Conservation (phyloP, 2,797 vertebrate species). For the Erpetoichthys calabaricus region DNA sequence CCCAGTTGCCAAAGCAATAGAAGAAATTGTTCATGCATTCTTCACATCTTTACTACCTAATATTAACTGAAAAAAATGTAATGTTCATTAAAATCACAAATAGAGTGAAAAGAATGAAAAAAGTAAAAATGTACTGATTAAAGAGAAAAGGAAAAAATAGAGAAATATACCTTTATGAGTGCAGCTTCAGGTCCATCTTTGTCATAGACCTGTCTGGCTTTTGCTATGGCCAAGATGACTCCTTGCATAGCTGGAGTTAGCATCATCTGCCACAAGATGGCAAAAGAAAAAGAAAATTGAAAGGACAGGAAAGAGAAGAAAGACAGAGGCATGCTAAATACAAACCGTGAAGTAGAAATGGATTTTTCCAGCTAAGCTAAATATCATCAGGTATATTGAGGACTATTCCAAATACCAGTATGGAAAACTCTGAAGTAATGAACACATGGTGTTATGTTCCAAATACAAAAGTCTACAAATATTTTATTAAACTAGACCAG, state of each 20-base stretch:
- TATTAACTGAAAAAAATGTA: too few relatives aligned
- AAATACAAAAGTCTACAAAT: too few relatives aligned
- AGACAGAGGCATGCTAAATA: constrained; percentile 4
- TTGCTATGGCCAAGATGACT: constrained; percentile 89
- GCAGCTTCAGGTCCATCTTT: constrained; percentile 89
- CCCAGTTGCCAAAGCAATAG: too few relatives aligned
- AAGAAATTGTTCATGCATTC: too few relatives aligned
- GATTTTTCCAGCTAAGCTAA: too few relatives aligned
- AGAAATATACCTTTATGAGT: constrained; percentile 75
- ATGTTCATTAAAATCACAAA: too few relatives aligned
- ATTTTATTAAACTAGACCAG: too few relatives aligned
- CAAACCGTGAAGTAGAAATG: too few relatives aligned
- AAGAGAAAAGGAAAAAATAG: background rate
- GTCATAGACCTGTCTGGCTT: constrained; percentile 84
- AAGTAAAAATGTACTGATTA: background rate
- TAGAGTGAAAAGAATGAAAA: constrained; percentile 17
- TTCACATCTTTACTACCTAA: too few relatives aligned
- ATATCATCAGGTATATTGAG: too few relatives aligned
- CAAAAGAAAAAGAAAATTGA: constrained; percentile 16
- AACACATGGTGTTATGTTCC: too few relatives aligned
- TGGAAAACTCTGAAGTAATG: background rate
- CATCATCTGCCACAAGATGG: constrained; percentile 70
- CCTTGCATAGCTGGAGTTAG: constrained; percentile 97
- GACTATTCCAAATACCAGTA: constrained; percentile 10
- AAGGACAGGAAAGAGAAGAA: background rate